Evolutionary conservation across 2,113 vertebrate species (phyloP).

Genomic region (Lonchura striata): DNA sequence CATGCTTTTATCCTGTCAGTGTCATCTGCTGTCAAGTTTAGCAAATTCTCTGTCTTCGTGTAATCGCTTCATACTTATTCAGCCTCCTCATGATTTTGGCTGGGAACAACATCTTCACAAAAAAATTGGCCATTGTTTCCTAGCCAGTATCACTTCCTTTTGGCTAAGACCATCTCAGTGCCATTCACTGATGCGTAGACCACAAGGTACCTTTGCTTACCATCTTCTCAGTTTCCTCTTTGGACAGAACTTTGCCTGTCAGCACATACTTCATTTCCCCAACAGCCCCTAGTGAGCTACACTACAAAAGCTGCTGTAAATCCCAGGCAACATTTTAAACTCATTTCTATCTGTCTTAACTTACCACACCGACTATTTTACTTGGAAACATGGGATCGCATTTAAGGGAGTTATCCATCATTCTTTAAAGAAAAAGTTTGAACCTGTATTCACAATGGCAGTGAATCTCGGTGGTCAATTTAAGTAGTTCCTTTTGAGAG

Average conservation of each 20-base stretch:
- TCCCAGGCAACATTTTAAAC: background rate
- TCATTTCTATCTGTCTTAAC: background rate
- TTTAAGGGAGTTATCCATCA: background rate
- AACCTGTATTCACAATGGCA: background rate
- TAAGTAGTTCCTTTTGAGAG: background rate
- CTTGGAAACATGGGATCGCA: background rate
- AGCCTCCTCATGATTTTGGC: background rate
- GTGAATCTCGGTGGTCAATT: background rate
- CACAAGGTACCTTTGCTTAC: background rate
- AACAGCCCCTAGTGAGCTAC: background rate
- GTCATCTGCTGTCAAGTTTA: background rate
- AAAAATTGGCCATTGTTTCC: background rate
- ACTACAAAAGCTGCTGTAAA: background rate
- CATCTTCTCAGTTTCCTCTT: background rate
- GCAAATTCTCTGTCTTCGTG: background rate
- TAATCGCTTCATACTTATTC: background rate
- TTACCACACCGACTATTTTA: background rate
- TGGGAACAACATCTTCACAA: background rate
- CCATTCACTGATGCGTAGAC: background rate
- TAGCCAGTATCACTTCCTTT: background rate
- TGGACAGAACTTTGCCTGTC: background rate
- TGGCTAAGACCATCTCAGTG: background rate
- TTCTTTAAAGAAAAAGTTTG: background rate
- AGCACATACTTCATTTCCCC: background rate
- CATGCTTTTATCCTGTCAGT: background rate